A percentile compares a stretch with the other conserved stretches of the same genome.
Evolutionary conservation across 2,888 invertebrate genomes (phyloP).

Genomic region (Agelastica alni): DNA sequence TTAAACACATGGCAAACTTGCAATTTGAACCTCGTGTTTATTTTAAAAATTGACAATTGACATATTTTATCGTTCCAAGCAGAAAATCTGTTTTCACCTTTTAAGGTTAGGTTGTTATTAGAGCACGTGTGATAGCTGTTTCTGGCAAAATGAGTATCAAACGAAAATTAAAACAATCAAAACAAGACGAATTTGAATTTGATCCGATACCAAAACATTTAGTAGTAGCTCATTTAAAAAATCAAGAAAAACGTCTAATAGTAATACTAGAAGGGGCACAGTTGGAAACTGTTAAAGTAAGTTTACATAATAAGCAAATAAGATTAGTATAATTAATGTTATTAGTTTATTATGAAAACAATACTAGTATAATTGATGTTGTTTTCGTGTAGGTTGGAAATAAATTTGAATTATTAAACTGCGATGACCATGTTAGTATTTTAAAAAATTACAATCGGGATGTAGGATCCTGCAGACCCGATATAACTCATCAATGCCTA

Average conservation of each 20-base stretch:
- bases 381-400: constrained; percentile 71
- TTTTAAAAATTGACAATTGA: too few relatives aligned
- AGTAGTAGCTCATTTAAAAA: constrained; percentile 75
- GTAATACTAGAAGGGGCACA: constrained; percentile 93
- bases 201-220: constrained; percentile 80
- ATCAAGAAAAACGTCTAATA: constrained; percentile 88
- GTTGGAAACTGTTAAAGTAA: constrained; percentile 92
- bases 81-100: too few relatives aligned
- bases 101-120: too few relatives aligned
- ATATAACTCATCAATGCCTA: constrained; percentile 96
- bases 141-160: constrained; percentile 64
- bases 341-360: background rate
- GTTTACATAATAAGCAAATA: background rate
- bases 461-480: constrained; percentile 88
- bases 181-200: constrained; percentile 74
- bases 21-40: too few relatives aligned
- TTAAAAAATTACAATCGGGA: constrained; percentile 86
- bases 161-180: constrained; percentile 57
- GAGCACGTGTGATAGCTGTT: too few relatives aligned
- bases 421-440: constrained; percentile 88
- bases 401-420: constrained; percentile 88
- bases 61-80: too few relatives aligned
- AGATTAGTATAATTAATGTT: background rate
- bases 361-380: too few relatives aligned
- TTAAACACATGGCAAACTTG: too few relatives aligned